Evolutionary conservation across 2,113 vertebrate genomes (phyloP).

Genomic region (Stigmatopora nigra): DNA sequence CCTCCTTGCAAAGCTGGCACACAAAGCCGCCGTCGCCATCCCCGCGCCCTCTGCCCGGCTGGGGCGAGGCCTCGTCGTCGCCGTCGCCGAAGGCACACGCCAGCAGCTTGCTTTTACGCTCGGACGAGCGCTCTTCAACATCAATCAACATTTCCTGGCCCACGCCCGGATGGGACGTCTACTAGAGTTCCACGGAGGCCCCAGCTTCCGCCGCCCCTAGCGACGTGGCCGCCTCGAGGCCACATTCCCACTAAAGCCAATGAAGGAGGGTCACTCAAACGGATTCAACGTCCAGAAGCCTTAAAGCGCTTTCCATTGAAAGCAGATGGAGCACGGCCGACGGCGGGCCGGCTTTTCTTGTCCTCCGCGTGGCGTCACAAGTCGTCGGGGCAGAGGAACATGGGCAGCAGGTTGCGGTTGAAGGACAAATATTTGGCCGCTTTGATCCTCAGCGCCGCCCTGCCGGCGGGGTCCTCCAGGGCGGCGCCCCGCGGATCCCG

Average conservation of each 20-base stretch:
- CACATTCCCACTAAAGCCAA: no score
- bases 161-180: no score
- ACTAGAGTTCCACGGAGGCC: no score
- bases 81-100: slow-evolving; percentile 73
- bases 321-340: no score
- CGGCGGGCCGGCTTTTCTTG: no score
- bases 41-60: slow-evolving; percentile 46
- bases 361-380: slow-evolving; percentile 16
- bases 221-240: no score
- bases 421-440: slow-evolving; percentile 72
- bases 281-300: no score
- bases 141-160: slow-evolving; percentile 31
- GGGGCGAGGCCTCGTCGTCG: slow-evolving; percentile 88
- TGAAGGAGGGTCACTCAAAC: no score
- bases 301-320: no score
- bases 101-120: slow-evolving; percentile 74
- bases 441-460: slow-evolving; percentile 58
- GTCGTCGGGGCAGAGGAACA: slow-evolving; percentile 72
- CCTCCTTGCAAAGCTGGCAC: slow-evolving; percentile 89
- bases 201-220: no score
- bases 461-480: slow-evolving; percentile 26
- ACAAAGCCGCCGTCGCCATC: slow-evolving; percentile 80
- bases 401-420: slow-evolving; percentile 80
- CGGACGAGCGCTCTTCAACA: slow-evolving; percentile 77
- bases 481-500: slow-evolving; percentile 40